Conservation (phyloP, 2,797 vertebrate genomes). For the Microtus agrestis region DNA sequence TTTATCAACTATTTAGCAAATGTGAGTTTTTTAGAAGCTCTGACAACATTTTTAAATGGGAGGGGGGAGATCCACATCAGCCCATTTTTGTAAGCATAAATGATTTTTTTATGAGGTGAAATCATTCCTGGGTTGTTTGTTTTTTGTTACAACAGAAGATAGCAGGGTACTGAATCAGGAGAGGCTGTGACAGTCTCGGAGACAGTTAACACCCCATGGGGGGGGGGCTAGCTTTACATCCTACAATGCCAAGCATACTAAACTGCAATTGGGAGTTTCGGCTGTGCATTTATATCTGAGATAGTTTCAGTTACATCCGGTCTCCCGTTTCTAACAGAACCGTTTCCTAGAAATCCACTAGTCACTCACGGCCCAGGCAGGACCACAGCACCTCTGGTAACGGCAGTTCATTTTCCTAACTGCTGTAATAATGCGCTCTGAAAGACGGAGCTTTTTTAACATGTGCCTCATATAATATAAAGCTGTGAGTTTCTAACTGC, state of each 20-base stretch:
- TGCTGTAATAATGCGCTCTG: neutral
- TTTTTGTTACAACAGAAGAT: neutral
- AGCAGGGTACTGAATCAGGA: neutral
- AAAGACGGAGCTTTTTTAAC: neutral
- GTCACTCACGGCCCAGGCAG: neutral
- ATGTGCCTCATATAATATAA: neutral
- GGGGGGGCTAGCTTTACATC: neutral
- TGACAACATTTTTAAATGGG: neutral
- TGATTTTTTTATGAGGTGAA: neutral
- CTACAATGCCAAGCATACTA: neutral
- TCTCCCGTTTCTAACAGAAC: neutral
- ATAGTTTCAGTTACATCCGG: neutral
- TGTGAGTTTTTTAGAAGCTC: neutral
- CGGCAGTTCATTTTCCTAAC: neutral
- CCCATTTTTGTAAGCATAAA: neutral
- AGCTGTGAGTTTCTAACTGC: too few species aligned
- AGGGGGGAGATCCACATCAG: neutral
- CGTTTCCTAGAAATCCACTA: neutral
- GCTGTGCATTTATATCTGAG: neutral
- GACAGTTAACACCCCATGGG: neutral
- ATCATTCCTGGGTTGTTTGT: neutral
- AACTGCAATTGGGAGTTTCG: neutral
- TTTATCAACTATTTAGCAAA: neutral
- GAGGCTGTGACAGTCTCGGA: neutral
- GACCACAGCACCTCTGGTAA: neutral